Percentiles rank a stretch among this genome's conserved stretches.
These are phyloP conservation scores for Leptonema lineaticorne DNA, from an alignment of 1,140 invertebrate genomes.

Conservation along the genomic window DNA sequence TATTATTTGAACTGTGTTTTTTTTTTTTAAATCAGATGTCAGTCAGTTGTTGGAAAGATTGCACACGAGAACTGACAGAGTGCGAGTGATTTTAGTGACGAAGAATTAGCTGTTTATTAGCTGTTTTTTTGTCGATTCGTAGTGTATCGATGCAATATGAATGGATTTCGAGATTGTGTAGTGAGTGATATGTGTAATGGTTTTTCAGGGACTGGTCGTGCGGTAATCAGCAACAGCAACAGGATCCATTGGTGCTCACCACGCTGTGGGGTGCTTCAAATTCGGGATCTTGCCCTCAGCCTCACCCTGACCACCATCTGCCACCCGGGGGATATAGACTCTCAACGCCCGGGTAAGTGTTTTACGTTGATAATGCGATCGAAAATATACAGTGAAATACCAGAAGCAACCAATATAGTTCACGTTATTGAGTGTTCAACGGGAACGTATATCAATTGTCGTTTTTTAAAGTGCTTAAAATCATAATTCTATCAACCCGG, in stretches of 20 bases:
- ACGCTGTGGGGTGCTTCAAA: conserved; percentile 37
- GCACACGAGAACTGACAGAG: conserved; percentile 11
- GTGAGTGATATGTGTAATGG: neutral
- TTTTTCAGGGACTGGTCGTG: conserved; percentile 33
- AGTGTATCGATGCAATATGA: neutral
- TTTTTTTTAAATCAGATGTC: too few species aligned
- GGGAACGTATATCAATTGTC: neutral
- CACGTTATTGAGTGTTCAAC: neutral
- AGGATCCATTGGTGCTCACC: conserved; percentile 38
- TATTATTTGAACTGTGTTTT: too few species aligned
- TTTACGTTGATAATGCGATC: neutral
- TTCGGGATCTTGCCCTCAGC: conserved; percentile 20
- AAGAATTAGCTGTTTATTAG: neutral
- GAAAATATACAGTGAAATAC: neutral
- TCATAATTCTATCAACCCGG: neutral
- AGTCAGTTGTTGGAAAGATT: conserved; percentile 12
- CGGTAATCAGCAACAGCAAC: conserved; percentile 27
- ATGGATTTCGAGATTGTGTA: neutral
- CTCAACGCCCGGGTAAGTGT: conserved; percentile 39
- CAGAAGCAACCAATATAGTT: neutral
- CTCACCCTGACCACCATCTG: conserved; percentile 28
- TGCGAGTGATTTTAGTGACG: neutral
- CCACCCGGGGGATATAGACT: conserved; percentile 36
- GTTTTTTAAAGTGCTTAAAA: too few species aligned
- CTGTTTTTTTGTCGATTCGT: neutral